These are phyloP conservation scores for Tragelaphus eurycerus DNA, from an alignment of 2,797 vertebrate species.

Conservation along the genomic window DNA sequence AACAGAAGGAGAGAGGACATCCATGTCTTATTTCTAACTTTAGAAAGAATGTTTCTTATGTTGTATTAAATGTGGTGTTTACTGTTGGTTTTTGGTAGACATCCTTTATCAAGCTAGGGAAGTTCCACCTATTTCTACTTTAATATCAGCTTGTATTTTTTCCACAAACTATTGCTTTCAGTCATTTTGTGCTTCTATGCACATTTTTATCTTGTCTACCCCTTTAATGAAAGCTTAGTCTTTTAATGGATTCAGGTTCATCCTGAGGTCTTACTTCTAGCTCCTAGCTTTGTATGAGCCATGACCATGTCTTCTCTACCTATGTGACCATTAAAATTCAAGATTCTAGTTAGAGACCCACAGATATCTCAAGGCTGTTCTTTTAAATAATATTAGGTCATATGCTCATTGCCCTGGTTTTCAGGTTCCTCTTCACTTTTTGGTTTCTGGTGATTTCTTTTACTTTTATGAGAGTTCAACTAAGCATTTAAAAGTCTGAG, in stretches of 20 bases:
- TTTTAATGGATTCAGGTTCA: neutral
- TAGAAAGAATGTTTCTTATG: neutral
- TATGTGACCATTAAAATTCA: neutral
- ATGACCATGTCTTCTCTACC: neutral
- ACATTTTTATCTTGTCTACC: neutral
- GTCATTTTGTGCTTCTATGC: neutral
- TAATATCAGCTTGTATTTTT: neutral
- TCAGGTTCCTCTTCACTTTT: neutral
- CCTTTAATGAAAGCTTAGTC: neutral
- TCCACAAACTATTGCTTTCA: neutral
- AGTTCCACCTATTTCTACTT: neutral
- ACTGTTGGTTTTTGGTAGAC: neutral
- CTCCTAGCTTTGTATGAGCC: neutral
- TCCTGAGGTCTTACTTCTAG: neutral
- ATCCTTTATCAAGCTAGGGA: neutral
- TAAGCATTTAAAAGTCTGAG: neutral
- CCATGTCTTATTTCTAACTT: conserved; percentile 1
- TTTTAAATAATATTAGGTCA: neutral
- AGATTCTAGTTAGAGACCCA: neutral
- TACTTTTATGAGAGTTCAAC: neutral
- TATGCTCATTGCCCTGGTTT: neutral
- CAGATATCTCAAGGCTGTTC: neutral
- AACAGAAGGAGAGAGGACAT: neutral
- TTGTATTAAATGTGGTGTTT: neutral
- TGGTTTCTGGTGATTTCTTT: neutral